These are phyloP conservation scores for Acanthis flammea DNA, from an alignment of 2,797 vertebrate species.

Conservation along the genomic window DNA sequence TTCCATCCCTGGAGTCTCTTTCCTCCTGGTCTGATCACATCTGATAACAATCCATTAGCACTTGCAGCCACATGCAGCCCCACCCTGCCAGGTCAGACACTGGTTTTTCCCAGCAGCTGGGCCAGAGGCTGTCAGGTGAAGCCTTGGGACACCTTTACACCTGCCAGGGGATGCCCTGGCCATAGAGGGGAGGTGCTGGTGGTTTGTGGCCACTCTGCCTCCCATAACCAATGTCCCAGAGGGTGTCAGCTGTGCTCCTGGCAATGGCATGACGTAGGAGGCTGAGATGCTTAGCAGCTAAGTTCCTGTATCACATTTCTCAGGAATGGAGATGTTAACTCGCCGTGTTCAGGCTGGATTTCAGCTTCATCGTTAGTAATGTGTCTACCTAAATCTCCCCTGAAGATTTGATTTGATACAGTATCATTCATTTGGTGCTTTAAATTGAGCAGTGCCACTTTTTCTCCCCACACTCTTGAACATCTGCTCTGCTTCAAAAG, in stretches of 20 bases:
- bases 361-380: neutral
- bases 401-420: conserved; percentile 16
- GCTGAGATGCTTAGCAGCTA: neutral
- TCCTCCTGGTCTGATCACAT: neutral
- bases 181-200: neutral
- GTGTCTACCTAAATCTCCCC: conserved; percentile 5
- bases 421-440: neutral
- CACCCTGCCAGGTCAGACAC: neutral
- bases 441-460: neutral
- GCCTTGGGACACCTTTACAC: neutral
- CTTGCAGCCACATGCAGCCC: accelerated
- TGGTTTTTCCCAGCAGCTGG: accelerated
- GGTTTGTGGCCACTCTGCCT: neutral
- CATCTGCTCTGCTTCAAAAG: conserved; percentile 4
- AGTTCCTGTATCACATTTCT: neutral
- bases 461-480: neutral
- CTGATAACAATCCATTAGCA: neutral
- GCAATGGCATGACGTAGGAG: neutral
- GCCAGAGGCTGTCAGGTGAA: neutral
- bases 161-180: neutral
- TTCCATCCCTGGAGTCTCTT: neutral
- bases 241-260: neutral
- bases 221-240: neutral
- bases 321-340: neutral
- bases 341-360: neutral